Base-by-base conservation (phyloP, 1,140 invertebrate species). In the Drosophila asahinai region DNA sequence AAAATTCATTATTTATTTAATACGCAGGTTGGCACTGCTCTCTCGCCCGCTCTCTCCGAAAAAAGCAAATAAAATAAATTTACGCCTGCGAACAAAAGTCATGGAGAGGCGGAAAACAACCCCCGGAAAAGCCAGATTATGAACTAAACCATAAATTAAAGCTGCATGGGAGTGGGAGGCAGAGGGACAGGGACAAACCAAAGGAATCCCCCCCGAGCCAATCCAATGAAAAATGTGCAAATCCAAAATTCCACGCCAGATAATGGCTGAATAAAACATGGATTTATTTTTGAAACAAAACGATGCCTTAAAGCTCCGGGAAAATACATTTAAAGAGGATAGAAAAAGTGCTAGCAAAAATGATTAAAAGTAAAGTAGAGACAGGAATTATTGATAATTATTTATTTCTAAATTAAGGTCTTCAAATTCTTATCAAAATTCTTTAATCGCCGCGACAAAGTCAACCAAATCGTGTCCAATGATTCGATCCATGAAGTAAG, bases 1-100 rank as follows among this genome's bases (percentile, higher is more conserved):
- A 90, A 90, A 84, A 90, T 90, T 80, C 81, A 90, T 90, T 90
- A 90, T 90, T 90, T 90, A 90, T 90, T 90, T 90, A 90, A 90
- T 90, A 90, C 86, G 67, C 86, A 89, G 70, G 63, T 81, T 84
- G 66, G 51, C 74, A 47, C 45, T 45, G 42, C 45, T 27, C 22
- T 3, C 33, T 9, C 33, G 33, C 33, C 15, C 27, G 27, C 7
- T n/a, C 22, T 40, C 1, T 9, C 19, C 6, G 1, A 9, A 30
- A 30, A 30, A 71, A 67, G 76, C 79, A 90, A 90, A 89, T 90
- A 90, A 84, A 90, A 90, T 89, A 89, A 90, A 89, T 89, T 84
- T 89, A 82, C 83, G 83, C 83, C 76, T 77, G 79, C 75, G 33
- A 81, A 83, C 84, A 89, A 87, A 87, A 87, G 84, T 89, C 84